Base-by-base conservation (phyloP, 2,797 vertebrate genomes). In the Ciconia nigra region DNA sequence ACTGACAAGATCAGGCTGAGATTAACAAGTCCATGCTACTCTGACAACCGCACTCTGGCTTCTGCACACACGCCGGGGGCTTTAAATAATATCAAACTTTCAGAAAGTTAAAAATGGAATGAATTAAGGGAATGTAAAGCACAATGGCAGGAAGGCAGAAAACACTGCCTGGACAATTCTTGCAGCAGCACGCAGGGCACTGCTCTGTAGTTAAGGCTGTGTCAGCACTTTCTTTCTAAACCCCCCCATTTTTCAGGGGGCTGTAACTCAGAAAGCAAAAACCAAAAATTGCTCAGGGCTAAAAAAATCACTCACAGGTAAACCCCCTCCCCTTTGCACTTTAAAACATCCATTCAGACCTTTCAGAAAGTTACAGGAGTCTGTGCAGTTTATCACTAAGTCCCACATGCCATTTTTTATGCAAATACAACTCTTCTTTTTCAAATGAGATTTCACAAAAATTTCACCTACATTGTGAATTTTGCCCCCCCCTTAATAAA, bases 11-110 rank as follows among this genome's bases (percentile, higher is more conserved):
- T 96, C 97, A 97, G 93, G 89, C 97, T 95, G 95, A 97, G 96
- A 97, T 97, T 62, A 97, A 96, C 97, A 97, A 97, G 96, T 97
- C 98, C 97, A 90, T 79, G 94, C 97, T 62, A 49, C 96, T 96
- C 96, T 55, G 86, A 69, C 95, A 87, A 13, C 82, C 95, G 57
- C n/a, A 18, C 90, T 87, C 94, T 41, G 90, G 39, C 92, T 85
- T 17, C n/a, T 54, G 87, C 86, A 90, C 90, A 62, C 95, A 21
- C 87, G 69, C 90, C 79, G 55, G 25, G 77, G 94, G 93, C 90
- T 97, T 67, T 35, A 42, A 59, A 89, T 85, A 35, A 88, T 16
- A 54, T 7, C 83, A 97, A 97, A 97, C 96, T 97, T 97, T 96
- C 6, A 2, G 29, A 94, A 97, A 97, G 95, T 96, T 97, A 89